phyloP scores from a whole-genome alignment of 2,113 vertebrate genomes.

The Lepidothrix coronata region DNA sequence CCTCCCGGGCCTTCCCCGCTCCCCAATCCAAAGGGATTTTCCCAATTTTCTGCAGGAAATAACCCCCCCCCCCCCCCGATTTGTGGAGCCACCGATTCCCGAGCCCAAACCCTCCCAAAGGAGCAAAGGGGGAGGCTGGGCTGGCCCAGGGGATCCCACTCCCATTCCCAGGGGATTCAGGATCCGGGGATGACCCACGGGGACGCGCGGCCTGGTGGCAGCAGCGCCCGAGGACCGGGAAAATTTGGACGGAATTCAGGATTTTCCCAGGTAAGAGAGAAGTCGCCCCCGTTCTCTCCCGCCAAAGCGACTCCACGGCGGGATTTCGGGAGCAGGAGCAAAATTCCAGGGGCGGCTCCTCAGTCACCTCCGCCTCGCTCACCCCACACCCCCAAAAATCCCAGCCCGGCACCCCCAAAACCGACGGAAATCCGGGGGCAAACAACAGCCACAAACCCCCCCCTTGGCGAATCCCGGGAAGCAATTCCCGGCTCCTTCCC shows the following conservation, averaged over 20 bases:
- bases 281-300: too few relatives aligned
- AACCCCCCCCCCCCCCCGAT: too few relatives aligned
- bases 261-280: not conserved
- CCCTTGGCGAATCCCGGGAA: too few relatives aligned
- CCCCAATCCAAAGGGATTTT: not conserved
- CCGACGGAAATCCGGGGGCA: fast-evolving
- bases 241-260: not conserved
- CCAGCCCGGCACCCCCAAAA: not conserved
- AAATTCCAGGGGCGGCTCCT: not conserved
- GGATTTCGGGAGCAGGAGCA: not conserved
- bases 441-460: too few relatives aligned
- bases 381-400: too few relatives aligned
- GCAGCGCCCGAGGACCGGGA: too few relatives aligned
- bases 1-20: not conserved
- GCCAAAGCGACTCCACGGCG: too few relatives aligned
- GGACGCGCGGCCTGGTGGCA: too few relatives aligned
- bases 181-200: too few relatives aligned
- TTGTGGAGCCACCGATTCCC: not conserved
- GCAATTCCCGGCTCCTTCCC: not conserved
- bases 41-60: not conserved
- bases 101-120: not conserved
- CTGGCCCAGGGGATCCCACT: too few relatives aligned
- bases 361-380: too few relatives aligned
- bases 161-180: not conserved
- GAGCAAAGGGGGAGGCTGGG: not conserved